Conservation (phyloP, 1,140 invertebrate species). For the Ridgeia piscesae region DNA sequence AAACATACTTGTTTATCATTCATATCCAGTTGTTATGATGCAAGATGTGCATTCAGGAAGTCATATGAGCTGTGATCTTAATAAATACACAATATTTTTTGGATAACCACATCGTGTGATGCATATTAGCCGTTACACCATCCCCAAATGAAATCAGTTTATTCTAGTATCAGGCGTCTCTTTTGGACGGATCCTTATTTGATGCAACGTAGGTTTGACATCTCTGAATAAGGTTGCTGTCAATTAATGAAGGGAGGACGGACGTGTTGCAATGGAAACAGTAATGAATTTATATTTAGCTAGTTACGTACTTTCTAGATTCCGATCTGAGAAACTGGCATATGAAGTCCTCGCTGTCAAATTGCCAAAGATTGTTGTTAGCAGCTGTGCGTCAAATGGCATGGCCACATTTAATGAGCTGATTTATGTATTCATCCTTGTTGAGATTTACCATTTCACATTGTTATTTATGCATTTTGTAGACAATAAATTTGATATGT, state of each 20-base stretch:
- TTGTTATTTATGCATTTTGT: slow-evolving; percentile 1
- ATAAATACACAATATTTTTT: not conserved
- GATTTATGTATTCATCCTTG: not conserved
- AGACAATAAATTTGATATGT: slow-evolving; percentile 6
- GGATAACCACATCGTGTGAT: not conserved
- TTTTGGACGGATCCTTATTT: not conserved
- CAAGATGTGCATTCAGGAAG: not conserved
- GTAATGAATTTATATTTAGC: not conserved
- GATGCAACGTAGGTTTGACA: not conserved
- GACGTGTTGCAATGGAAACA: not conserved
- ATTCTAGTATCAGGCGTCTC: not conserved
- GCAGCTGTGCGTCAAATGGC: not conserved
- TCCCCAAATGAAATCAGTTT: not conserved
- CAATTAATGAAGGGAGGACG: too few relatives aligned
- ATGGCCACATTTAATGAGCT: not conserved
- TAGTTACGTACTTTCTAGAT: not conserved
- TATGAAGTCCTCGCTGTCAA: not conserved
- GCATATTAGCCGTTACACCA: not conserved
- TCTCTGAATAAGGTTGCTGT: not conserved
- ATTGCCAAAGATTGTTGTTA: slow-evolving; percentile 6
- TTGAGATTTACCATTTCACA: not conserved
- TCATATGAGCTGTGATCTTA: not conserved
- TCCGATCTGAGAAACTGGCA: not conserved
- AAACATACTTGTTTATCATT: not conserved
- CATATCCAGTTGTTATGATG: not conserved